Evolutionary conservation across 2,888 invertebrate species (phyloP).

Genomic region (Cyclophora albipunctata): DNA sequence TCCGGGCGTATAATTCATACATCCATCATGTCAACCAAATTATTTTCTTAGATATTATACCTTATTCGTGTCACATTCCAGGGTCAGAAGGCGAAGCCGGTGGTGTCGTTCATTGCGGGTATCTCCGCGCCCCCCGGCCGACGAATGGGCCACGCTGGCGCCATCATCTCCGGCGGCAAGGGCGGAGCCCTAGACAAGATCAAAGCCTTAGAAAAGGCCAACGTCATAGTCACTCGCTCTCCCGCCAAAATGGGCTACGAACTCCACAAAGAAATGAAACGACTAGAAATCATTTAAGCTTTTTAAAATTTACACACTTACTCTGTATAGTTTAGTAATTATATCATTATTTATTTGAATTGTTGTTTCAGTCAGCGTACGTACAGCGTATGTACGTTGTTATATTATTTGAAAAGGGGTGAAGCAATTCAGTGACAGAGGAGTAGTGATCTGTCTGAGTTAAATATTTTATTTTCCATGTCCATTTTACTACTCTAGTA

Average conservation of each 20-base stretch:
- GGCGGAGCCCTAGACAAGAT: constrained; percentile 99
- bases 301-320: constrained; percentile 29
- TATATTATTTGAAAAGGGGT: constrained; percentile 15
- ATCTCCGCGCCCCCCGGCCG: constrained; percentile 98
- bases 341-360: constrained; percentile 59
- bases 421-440: constrained; percentile 26
- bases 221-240: constrained; percentile 95
- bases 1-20: too few relatives aligned
- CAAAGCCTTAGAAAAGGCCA: constrained; percentile 92
- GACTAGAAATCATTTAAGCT: constrained; percentile 78
- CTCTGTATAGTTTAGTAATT: constrained; percentile 54
- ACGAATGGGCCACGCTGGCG: constrained; percentile 99
- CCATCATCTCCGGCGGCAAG: constrained; percentile 98
- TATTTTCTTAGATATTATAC: background rate
- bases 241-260: constrained; percentile 97
- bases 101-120: constrained; percentile 99
- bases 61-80: constrained; percentile 41
- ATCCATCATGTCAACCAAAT: background rate
- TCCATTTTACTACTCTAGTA: too few relatives aligned
- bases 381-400: constrained; percentile 9
- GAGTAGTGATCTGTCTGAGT: too few relatives aligned
- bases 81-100: constrained; percentile 94
- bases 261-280: constrained; percentile 91
- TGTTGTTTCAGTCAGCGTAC: constrained; percentile 34
- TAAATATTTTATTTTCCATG: too few relatives aligned